phyloP scores from a whole-genome alignment of 2,888 invertebrate species.

The Leucophenga montana region DNA sequence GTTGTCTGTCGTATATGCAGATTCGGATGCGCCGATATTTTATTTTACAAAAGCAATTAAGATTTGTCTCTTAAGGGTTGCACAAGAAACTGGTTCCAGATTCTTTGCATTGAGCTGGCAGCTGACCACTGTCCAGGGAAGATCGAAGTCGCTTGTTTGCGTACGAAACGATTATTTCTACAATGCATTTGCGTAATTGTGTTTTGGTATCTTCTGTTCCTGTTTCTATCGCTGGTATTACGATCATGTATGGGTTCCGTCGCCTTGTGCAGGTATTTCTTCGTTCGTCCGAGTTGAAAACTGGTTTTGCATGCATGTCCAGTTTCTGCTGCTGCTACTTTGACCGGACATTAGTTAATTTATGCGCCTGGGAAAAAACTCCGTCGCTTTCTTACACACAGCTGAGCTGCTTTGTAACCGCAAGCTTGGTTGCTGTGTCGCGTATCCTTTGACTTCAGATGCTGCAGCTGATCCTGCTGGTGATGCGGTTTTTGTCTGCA shows the following conservation, averaged over 20 bases:
- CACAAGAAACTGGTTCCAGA: conserved; percentile 8
- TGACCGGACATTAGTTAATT: conserved; percentile 48
- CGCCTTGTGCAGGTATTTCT: conserved; percentile 12
- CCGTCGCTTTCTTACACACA: conserved; percentile 2
- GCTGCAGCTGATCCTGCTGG: neutral
- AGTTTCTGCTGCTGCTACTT: conserved; percentile 5
- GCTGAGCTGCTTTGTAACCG: conserved; percentile 16
- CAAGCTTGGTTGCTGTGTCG: conserved; percentile 4
- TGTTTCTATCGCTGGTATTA: conserved; percentile 27
- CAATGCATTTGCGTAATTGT: conserved; percentile 71
- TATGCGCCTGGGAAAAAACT: conserved; percentile 65
- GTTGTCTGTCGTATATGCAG: neutral
- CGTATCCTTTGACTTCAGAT: conserved; percentile 19
- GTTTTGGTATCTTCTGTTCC: conserved; percentile 47
- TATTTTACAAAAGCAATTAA: conserved; percentile 19
- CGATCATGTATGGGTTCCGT: conserved; percentile 20
- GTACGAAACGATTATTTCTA: conserved; percentile 64
- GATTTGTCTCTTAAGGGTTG: conserved; percentile 25
- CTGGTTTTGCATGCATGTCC: conserved; percentile 13
- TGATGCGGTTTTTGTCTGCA: conserved; percentile 14
- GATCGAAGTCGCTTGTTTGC: conserved; percentile 34
- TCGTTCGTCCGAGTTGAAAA: neutral
- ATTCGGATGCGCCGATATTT: neutral
- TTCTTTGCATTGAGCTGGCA: neutral
- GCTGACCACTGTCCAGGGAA: conserved; percentile 21